Conservation (phyloP, 2,113 vertebrate genomes). For the Pachycephala philippinensis region DNA sequence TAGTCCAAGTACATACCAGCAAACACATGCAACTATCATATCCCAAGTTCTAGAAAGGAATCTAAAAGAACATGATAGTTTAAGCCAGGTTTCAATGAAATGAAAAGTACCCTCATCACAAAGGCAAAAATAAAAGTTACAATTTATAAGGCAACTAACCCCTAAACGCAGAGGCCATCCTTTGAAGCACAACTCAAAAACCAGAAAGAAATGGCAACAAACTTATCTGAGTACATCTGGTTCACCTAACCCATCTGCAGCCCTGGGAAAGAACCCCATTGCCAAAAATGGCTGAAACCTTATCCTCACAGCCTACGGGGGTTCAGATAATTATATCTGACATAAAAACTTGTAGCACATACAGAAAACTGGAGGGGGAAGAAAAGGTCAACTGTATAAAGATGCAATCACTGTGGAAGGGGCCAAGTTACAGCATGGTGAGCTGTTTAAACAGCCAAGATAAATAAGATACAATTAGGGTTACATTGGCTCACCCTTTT, state of each 20-base stretch:
- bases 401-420: constrained; percentile 40
- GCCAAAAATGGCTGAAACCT: constrained; percentile 62
- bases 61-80: not conserved
- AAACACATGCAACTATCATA: not conserved
- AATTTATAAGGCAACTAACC: constrained; percentile 11
- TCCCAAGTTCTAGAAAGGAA: not conserved
- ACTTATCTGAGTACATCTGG: constrained; percentile 60
- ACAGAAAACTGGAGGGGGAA: constrained; percentile 49
- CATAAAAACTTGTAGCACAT: constrained; percentile 66
- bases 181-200: constrained; percentile 50
- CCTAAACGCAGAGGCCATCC: not conserved
- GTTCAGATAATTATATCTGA: constrained; percentile 65
- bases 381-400: constrained; percentile 64
- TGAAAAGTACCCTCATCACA: not conserved
- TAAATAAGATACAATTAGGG: constrained; percentile 56
- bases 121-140: not conserved
- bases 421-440: constrained; percentile 57
- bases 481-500: constrained; percentile 55
- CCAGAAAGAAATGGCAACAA: constrained; percentile 32
- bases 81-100: not conserved
- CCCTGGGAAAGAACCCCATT: constrained; percentile 55
- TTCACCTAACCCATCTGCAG: constrained; percentile 60
- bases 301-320: constrained; percentile 61
- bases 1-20: not conserved
- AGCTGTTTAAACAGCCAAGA: constrained; percentile 52